Evolutionary conservation across 2,113 vertebrate genomes (phyloP).

Genomic region (Pachypanchax playfairii): DNA sequence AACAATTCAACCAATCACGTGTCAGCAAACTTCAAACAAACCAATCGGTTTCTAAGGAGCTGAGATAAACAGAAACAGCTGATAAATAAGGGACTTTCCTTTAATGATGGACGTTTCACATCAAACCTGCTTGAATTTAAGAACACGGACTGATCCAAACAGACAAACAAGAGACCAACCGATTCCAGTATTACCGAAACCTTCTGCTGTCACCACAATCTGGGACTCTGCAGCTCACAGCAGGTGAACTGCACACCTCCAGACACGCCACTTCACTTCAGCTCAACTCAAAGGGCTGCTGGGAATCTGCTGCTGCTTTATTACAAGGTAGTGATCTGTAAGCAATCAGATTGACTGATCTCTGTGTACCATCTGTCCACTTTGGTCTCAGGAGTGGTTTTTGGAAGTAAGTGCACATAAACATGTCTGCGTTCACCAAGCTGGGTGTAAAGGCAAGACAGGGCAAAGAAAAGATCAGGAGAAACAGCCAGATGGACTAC

Average conservation of each 20-base stretch:
- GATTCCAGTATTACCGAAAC: no score
- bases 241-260: conserved; percentile 13
- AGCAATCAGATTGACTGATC: background rate
- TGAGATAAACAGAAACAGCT: no score
- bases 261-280: conserved; percentile 12
- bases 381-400: background rate
- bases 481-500: background rate
- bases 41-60: no score
- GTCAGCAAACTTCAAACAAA: background rate
- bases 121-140: no score
- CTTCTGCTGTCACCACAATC: no score
- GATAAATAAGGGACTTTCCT: no score
- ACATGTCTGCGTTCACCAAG: conserved; percentile 44
- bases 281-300: background rate
- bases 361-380: conserved; percentile 1
- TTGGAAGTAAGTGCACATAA: conserved; percentile 10
- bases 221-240: no score
- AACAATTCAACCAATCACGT: background rate
- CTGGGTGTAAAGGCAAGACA: background rate
- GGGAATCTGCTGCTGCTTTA: background rate
- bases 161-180: no score
- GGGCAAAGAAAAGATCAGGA: background rate
- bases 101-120: no score
- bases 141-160: no score
- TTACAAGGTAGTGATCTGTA: conserved; percentile 54